Evolutionary conservation across 2,113 vertebrate species (phyloP), one percentile per base, ranked within the genome.

Genomic region (Dunckerocampus dactyliophorus): DNA sequence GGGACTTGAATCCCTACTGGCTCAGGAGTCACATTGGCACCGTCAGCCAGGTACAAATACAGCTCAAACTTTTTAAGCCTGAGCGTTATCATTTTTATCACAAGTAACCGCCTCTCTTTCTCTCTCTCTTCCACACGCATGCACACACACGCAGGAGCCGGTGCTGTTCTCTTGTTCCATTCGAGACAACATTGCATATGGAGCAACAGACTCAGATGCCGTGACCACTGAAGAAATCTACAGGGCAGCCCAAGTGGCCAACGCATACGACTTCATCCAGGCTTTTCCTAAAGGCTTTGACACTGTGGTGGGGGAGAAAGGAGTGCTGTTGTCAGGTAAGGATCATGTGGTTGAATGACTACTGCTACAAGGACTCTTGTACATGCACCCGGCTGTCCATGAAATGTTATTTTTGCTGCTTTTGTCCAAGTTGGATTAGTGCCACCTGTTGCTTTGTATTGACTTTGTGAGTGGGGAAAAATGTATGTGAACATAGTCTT

Each of bases 161-260:
- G 86, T 98, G 70, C 87, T 99, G 55, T 99, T 99, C 75, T 99
- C 96, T 19, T 96, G 93, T 67, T 97, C 97, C 3, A 91, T 99
- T n/a, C 92, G 92, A 65, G 95, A 99, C 76, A 99, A 99, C 78
- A 99, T 99, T 11, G 92, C 96, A 0, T 99, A 99, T 1, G 96
- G 95, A n/a, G 93, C 95, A 0, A 73, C 82, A 4, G 82, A 92
- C 52, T 92, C 92, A 1, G 84, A 87, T n/a, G 63, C 68, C 0
- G 94, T 98, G 79, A 93, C 91, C 1, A 50, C 78, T 7, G 84
- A 91, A 71, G 92, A 99, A 49, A 88, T 98, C 71, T 80, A 92
- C 69, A 90, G 71, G 31, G 95, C 92, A 46, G 96, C 96, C 0
- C 87, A 91, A 60, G 85, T 92, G 48, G 94, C 96, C 74, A 99